A percentile compares a stretch with the other conserved stretches of the same genome.
Conservation (phyloP, 2,888 invertebrate species). For the Polydrusus cervinus region DNA sequence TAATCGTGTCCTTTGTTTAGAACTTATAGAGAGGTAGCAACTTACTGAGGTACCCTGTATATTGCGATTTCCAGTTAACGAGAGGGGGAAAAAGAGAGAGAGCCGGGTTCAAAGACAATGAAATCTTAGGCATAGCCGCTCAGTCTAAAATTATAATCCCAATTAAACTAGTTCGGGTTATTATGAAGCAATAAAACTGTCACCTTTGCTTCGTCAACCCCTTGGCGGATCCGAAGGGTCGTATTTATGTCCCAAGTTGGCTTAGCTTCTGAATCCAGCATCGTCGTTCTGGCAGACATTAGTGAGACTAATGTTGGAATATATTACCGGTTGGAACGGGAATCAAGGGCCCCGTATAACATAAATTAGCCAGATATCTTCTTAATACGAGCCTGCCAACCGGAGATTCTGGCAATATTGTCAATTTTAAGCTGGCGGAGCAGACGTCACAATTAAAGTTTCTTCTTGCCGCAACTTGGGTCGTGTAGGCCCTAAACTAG, state of each 20-base stretch:
- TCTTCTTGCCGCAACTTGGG: constrained; percentile 53
- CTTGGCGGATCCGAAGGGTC: constrained; percentile 50
- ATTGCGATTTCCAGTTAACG: too few relatives aligned
- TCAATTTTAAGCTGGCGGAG: constrained; percentile 63
- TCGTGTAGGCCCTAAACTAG: constrained; percentile 35
- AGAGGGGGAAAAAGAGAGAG: neutral
- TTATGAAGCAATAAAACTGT: constrained; percentile 80
- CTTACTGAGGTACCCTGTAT: too few relatives aligned
- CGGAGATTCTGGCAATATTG: constrained; percentile 66
- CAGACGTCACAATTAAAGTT: constrained; percentile 60
- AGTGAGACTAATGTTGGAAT: constrained; percentile 71
- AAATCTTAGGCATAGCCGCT: constrained; percentile 21
- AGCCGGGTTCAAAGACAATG: neutral
- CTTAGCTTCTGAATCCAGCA: constrained; percentile 66
- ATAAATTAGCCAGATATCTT: constrained; percentile 69
- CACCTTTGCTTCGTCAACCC: constrained; percentile 63
- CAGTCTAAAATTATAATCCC: constrained; percentile 25
- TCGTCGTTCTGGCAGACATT: constrained; percentile 71
- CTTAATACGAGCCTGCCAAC: constrained; percentile 70
- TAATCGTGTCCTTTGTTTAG: too few relatives aligned
- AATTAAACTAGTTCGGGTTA: constrained; percentile 82
- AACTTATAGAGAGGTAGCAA: too few relatives aligned
- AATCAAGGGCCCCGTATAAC: constrained; percentile 63
- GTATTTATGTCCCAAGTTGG: constrained; percentile 66
- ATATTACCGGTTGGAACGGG: constrained; percentile 67